These are phyloP conservation scores for Microcebus griseorufus DNA, from an alignment of 2,113 vertebrate species.

Conservation along the genomic window DNA sequence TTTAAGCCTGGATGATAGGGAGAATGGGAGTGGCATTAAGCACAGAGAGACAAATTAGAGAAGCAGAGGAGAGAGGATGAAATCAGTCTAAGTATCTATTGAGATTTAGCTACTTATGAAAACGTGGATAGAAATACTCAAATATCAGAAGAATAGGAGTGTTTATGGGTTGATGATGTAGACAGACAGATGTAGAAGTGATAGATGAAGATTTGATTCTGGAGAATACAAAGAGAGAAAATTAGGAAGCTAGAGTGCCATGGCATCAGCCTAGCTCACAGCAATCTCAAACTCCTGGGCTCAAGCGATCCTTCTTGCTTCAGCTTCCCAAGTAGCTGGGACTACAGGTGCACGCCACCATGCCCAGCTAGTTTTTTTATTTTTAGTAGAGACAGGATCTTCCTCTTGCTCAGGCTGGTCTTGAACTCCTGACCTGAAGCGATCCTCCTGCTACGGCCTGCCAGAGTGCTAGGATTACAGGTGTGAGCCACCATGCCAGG, in stretches of 20 bases:
- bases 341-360: too few species aligned
- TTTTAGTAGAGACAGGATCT: too few species aligned
- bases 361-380: too few species aligned
- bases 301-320: too few species aligned
- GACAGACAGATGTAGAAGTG: neutral
- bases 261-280: too few species aligned
- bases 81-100: neutral
- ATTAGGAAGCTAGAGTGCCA: neutral
- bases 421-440: too few species aligned
- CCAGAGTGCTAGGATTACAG: too few species aligned
- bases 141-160: neutral
- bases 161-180: neutral
- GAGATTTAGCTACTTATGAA: neutral
- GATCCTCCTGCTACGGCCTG: too few species aligned
- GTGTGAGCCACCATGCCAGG: too few species aligned
- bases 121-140: neutral
- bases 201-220: neutral
- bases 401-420: too few species aligned
- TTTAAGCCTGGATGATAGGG: neutral
- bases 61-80: neutral
- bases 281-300: too few species aligned
- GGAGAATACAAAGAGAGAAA: neutral
- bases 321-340: too few species aligned
- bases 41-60: slow-evolving; percentile 3
- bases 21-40: neutral